These are phyloP conservation scores for Crotalus tigris DNA, from an alignment of 2,113 vertebrate species.

Conservation along the genomic window DNA sequence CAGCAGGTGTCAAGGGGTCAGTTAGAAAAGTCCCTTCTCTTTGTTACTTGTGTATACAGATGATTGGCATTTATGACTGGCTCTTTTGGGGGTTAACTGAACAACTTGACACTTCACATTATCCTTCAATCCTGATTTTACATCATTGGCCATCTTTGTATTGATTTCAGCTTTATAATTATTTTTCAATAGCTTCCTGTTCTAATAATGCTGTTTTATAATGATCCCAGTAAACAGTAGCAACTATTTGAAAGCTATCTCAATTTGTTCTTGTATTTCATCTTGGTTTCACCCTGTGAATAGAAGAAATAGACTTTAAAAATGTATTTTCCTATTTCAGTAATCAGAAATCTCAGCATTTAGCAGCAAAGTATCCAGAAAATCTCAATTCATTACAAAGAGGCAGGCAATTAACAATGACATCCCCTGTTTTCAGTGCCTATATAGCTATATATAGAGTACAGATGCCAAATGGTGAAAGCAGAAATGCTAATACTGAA, in stretches of 20 bases:
- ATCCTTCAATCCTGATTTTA: constrained; percentile 19
- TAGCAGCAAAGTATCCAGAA: neutral
- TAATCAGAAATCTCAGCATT: neutral
- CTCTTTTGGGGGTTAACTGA: neutral
- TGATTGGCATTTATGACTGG: constrained; percentile 44
- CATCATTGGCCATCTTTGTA: neutral
- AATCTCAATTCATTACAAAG: neutral
- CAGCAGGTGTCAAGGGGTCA: constrained; percentile 47
- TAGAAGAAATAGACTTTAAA: neutral
- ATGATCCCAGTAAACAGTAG: neutral
- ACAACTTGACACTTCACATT: constrained; percentile 11
- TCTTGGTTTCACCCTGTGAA: neutral
- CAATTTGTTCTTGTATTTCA: neutral
- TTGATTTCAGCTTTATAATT: neutral
- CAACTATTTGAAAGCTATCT: neutral
- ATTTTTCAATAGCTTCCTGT: neutral
- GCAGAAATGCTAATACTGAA: neutral
- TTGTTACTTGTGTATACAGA: constrained; percentile 46
- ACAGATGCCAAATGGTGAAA: neutral
- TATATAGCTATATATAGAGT: neutral
- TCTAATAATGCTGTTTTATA: neutral
- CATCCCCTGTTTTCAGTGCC: neutral
- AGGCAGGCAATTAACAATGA: neutral
- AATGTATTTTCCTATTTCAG: neutral
- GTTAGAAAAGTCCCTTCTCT: constrained; percentile 27